A percentile compares a stretch with the other conserved stretches of the same genome.
phyloP scores from a whole-genome alignment of 2,888 invertebrate species.

The Ctenicera cuprea region DNA sequence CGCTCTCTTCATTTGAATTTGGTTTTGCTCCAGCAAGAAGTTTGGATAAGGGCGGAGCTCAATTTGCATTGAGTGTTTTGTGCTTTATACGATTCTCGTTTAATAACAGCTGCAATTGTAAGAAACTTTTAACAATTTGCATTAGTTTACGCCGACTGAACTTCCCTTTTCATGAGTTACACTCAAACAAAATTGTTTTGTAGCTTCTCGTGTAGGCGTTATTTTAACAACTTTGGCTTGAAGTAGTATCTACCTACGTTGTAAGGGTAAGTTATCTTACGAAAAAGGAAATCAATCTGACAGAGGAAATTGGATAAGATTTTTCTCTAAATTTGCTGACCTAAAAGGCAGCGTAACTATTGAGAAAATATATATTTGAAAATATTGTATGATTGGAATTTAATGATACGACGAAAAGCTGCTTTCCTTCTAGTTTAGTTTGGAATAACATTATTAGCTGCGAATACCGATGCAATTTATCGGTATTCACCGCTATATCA shows the following conservation, averaged over 20 bases:
- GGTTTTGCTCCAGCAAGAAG: background rate
- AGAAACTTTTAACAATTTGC: slow-evolving; percentile 16
- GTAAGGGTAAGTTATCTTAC: no score
- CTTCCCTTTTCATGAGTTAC: background rate
- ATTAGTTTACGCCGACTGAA: background rate
- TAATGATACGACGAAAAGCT: no score
- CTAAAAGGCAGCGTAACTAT: no score
- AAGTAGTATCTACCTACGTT: no score
- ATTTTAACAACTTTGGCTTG: background rate
- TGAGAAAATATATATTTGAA: no score
- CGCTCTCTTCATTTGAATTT: slow-evolving; percentile 9
- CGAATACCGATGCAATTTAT: no score
- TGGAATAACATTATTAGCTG: no score
- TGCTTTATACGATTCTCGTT: slow-evolving; percentile 3
- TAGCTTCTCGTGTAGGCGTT: background rate
- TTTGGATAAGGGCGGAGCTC: background rate
- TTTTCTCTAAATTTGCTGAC: no score
- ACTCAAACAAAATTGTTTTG: background rate
- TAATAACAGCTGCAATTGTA: slow-evolving; percentile 23
- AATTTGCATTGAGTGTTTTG: slow-evolving; percentile 20
- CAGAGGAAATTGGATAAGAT: background rate
- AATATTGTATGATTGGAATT: no score
- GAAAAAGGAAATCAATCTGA: background rate
- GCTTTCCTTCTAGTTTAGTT: no score
- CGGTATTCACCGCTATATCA: no score